Evolutionary conservation across 2,113 vertebrate genomes (phyloP), one percentile per base, ranked within the genome.

Genomic region (Podocnemis expansa): DNA sequence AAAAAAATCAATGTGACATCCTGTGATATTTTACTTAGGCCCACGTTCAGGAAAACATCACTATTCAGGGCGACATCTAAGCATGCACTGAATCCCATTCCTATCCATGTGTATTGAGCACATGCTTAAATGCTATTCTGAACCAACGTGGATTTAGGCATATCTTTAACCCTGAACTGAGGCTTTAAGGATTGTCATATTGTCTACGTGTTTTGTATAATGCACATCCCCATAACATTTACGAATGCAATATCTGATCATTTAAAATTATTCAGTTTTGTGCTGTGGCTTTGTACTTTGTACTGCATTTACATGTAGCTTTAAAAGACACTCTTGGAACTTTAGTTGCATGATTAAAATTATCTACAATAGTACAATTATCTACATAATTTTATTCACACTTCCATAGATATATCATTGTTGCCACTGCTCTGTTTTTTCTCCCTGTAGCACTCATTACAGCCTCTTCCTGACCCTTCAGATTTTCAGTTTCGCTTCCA

Each of bases 41-140:
- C 52, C 82, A 79, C 89, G 79, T 91, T 60, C 13, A 79, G 49
- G 38, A 88, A 82, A 88, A 27, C 76, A 22, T 91, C 89, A 91
- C 63, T 79, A 2, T 76, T 89, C 52, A 81, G 80, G 25, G 58
- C 3, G 24, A 27, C 29, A 60, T 60, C 56, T 60, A 80, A 81
- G 13, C 24, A 11, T 89, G 91, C 89, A 3, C 60, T 67, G 55
- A 29, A 85, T 94, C 34, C 34, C 49, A 21, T 7, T 67, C 8
- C 0, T 90, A 51, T 11, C 60, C 87, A 38, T 83, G 60, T 83
- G 89, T 17, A 58, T n/a, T 85, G 80, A 87, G 43, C 78, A 55
- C 10, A 34, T 31, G 41, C 2, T 81, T 75, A 78, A 73, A 51
- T 83, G 12, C 56, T 60, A 12, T 60, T 60, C 56, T 60, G 56